Conservation (phyloP, 2,888 invertebrate species). For the Mythimna loreyi region DNA sequence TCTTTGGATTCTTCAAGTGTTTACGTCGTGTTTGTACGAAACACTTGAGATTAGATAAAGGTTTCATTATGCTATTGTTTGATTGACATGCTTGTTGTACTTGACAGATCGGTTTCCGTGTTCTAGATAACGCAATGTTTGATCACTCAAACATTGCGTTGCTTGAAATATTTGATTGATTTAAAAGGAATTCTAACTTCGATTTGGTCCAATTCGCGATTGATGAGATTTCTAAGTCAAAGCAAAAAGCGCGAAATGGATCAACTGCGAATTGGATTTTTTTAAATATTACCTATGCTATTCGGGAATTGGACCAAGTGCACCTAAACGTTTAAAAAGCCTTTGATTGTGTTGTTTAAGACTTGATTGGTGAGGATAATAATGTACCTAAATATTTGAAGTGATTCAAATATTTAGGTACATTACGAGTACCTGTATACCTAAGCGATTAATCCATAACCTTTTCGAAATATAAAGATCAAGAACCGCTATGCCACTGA, state of each 20-base stretch:
- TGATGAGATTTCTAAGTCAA: no score
- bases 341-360: neutral
- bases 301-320: no score
- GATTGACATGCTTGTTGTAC: constrained; percentile 51
- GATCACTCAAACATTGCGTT: neutral
- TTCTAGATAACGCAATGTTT: constrained; percentile 17
- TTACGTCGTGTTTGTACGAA: constrained; percentile 37
- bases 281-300: no score
- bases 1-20: constrained; percentile 50
- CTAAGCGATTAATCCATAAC: neutral
- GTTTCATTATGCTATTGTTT: constrained; percentile 39
- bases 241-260: no score
- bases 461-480: neutral
- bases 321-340: no score
- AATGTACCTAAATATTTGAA: no score
- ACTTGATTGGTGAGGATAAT: neutral
- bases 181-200: neutral
- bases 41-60: constrained; percentile 60
- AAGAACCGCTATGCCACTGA: neutral
- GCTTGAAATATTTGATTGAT: constrained; percentile 12
- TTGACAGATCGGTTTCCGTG: constrained; percentile 58
- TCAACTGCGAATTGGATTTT: no score
- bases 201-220: no score
- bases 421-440: neutral
- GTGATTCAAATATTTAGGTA: no score